Base-by-base conservation (phyloP, 2,888 invertebrate genomes). In the Drosophila kanekoi region DNA sequence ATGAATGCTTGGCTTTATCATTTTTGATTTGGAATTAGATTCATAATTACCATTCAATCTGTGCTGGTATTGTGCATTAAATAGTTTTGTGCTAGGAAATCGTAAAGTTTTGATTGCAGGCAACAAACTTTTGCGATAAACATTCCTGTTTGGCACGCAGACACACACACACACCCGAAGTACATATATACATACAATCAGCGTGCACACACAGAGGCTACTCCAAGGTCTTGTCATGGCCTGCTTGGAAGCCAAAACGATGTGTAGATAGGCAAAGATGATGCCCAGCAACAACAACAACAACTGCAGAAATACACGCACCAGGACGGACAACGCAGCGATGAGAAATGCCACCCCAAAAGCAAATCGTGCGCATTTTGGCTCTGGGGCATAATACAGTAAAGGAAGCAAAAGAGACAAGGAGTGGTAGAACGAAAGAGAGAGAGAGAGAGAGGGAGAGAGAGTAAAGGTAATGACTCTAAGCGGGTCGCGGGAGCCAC, bases 261-360 rank as follows among this genome's bases (percentile, higher is more conserved):
- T 66, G 72, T 72, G 68, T 68, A 63, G 67, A 68, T 72, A 77
- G 68, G 65, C 61, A 80, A 61, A 67, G 65, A 77, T 79, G 81
- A 81, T 79, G 84, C 69, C 77, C 72, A 79, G 79, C 65, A 66
- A 66, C 65, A 86, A 47, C 59, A 56, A 61, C 59, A 59, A 61
- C 59, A 59, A 41, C 40, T 32, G 54, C 56, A 59, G 44, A 47
- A 43, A 53, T 69, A 51, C 54, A 71, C 79, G 74, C 81, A 81
- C 56, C 60, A 75, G 71, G 37, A 76, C 76, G 60, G 54, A 57
- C 56, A 65, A 63, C 48, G 40, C 18, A 58, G 35, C 49, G 66
- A 44, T 62, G 47, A 75, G 62, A 79, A 84, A 87, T 83, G 83
- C 85, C 85, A 85, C 85, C 87, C 85, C 87, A 85, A 85, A 72